Evolutionary conservation across 2,113 vertebrate genomes (phyloP).

Genomic region (Leptobrachium leishanense): DNA sequence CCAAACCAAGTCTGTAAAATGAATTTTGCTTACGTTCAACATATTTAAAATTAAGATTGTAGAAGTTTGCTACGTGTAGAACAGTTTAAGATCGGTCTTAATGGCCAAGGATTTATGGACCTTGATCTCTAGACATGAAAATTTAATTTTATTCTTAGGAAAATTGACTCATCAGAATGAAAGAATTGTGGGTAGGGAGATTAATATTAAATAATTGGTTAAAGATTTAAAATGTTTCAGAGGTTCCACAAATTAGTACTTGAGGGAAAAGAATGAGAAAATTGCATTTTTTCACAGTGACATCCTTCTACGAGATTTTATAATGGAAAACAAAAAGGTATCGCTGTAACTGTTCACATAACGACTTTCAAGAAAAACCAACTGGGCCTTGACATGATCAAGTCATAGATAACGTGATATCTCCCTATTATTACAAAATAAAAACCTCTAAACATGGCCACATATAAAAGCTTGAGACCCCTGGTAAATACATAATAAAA

Average conservation of each 20-base stretch:
- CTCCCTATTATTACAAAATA: no score
- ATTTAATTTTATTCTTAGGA: slow-evolving; percentile 1
- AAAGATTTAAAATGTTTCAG: slow-evolving; percentile 34
- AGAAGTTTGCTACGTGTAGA: no score
- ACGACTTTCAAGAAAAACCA: background rate
- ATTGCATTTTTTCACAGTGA: background rate
- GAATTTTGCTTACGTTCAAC: no score
- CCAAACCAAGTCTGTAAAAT: no score
- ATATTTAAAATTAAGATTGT: no score
- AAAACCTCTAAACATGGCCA: no score
- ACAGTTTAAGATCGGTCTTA: no score
- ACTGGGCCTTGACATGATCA: no score
- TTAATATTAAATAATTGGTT: slow-evolving; percentile 44
- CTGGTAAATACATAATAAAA: no score
- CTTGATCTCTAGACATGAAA: slow-evolving; percentile 23
- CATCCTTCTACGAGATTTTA: slow-evolving; percentile 23
- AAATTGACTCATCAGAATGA: slow-evolving; percentile 35
- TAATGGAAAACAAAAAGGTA: slow-evolving; percentile 32
- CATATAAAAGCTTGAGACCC: no score
- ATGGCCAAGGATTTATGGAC: background rate
- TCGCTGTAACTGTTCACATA: background rate
- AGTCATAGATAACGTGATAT: no score
- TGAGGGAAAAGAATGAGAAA: slow-evolving; percentile 36
- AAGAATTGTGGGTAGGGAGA: slow-evolving; percentile 13
- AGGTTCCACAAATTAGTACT: slow-evolving; percentile 39